These are phyloP conservation scores for Leptothorax acervorum DNA, from an alignment of 2,888 invertebrate genomes.

Conservation along the genomic window DNA sequence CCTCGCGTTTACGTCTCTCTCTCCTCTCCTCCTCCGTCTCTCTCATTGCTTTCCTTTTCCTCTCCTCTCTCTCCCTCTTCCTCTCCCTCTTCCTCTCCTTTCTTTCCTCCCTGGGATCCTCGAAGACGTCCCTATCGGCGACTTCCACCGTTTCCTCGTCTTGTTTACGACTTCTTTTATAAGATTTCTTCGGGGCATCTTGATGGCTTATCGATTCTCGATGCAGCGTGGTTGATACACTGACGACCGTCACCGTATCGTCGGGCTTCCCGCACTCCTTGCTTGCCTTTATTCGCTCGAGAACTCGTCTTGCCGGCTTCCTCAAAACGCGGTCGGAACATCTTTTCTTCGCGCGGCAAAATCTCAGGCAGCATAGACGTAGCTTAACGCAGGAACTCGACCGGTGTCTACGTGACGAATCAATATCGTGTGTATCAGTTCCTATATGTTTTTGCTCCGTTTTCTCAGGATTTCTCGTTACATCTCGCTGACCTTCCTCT, in stretches of 20 bases:
- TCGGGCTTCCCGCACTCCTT: slow-evolving; percentile 6
- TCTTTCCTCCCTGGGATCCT: background rate
- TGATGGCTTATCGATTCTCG: background rate
- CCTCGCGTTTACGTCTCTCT: background rate
- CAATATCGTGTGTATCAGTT: background rate
- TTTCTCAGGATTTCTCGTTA: background rate
- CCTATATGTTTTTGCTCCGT: background rate
- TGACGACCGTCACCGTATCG: background rate
- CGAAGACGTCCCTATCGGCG: background rate
- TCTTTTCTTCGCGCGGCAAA: slow-evolving; percentile 37
- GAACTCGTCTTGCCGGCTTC: background rate
- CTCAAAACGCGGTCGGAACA: background rate
- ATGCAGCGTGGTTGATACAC: slow-evolving; percentile 1
- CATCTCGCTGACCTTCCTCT: background rate
- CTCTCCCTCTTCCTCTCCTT: background rate
- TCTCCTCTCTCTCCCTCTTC: background rate
- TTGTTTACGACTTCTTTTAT: slow-evolving; percentile 21
- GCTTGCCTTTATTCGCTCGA: slow-evolving; percentile 9
- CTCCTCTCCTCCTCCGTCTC: background rate
- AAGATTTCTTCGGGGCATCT: background rate
- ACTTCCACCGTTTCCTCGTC: background rate
- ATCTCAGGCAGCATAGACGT: slow-evolving; percentile 12
- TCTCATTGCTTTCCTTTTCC: background rate
- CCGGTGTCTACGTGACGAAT: background rate
- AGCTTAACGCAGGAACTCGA: background rate